Base-by-base conservation (phyloP, 2,797 vertebrate species). In the Epinephelus malabaricus region DNA sequence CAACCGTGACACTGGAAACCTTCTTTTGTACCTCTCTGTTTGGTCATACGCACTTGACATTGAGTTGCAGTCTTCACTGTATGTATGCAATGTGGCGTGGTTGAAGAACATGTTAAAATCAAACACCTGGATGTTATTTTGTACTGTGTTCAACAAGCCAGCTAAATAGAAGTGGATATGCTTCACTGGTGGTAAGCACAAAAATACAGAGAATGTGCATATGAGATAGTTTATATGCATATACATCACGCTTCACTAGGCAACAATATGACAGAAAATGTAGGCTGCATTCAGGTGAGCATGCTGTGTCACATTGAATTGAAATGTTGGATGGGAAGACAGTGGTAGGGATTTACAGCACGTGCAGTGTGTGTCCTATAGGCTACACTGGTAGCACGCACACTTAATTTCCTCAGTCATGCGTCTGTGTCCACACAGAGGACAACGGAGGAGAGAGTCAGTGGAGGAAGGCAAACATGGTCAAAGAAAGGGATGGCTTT, bases 341-440 rank as follows among this genome's bases (percentile, higher is more conserved):
- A 49, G 66, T 21, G 25, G 14, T 8, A 23, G 25, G 60, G 55
- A 27, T 14, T 25, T 30, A 25, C 71, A 73, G 56, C 72, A 21
- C n/a, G 18, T 51, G 55, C 49, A 50, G 13, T 61, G 21, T 78
- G 63, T 65, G 78, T 83, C 74, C 74, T 55, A 43, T 63, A 30
- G 72, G 51, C 69, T 45, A 34, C 73, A 69, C 49, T 54, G 47
- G 85, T 73, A 49, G 56, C 21, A 50, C 0, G 38, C 67, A 70
- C 72, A 23, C 66, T 77, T 84, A 63, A 85, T 89, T 89, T 63
- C 43, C 76, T 64, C 61, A 83, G 62, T 86, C 83, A 81, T 68
- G 73, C 68, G 59, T 79, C 76, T 77, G 38, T 74, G 54, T 84
- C 61, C 72, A 56, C 25, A 62, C 62, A 67, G 50, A 73, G 23